Percentiles rank a stretch among this genome's conserved stretches.
These are phyloP conservation scores for Oryzias celebensis DNA, from an alignment of 2,113 vertebrate species.

Conservation along the genomic window DNA sequence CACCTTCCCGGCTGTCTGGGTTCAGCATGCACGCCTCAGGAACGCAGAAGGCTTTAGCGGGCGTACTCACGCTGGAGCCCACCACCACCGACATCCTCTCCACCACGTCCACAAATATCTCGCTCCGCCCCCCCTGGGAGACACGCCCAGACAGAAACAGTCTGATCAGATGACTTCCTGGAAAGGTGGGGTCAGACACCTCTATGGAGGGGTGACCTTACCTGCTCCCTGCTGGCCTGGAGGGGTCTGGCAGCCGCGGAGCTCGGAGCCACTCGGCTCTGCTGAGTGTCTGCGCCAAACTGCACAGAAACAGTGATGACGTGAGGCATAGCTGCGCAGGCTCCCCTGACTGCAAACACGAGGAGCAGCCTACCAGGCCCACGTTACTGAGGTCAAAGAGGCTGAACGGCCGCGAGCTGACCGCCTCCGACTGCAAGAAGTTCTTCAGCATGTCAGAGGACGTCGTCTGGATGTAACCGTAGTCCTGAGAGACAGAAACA, in stretches of 20 bases:
- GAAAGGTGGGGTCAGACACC: not conserved
- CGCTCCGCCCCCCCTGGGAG: constrained; percentile 82
- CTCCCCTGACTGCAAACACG: too few relatives aligned
- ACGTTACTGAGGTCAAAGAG: constrained; percentile 89
- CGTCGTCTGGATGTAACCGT: constrained; percentile 86
- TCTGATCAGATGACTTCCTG: constrained; percentile 18
- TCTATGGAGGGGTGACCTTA: constrained; percentile 20
- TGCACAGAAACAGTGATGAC: constrained; percentile 37
- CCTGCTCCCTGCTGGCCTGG: constrained; percentile 82
- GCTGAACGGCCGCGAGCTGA: constrained; percentile 83
- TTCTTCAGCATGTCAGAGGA: constrained; percentile 87
- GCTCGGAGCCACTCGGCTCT: constrained; percentile 88
- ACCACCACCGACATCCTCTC: constrained; percentile 86
- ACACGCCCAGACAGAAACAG: not conserved
- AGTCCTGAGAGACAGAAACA: constrained; percentile 75
- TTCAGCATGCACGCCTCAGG: not conserved
- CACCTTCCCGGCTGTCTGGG: too few relatives aligned
- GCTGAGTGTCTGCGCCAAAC: constrained; percentile 92
- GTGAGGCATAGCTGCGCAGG: not conserved
- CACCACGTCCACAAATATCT: constrained; percentile 89
- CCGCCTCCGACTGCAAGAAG: constrained; percentile 87
- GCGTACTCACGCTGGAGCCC: constrained; percentile 82
- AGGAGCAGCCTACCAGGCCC: constrained; percentile 76
- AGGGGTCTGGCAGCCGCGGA: constrained; percentile 84
- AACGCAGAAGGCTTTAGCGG: not conserved